Conservation (phyloP, 2,888 invertebrate genomes). For the Drosophila mercatorum region DNA sequence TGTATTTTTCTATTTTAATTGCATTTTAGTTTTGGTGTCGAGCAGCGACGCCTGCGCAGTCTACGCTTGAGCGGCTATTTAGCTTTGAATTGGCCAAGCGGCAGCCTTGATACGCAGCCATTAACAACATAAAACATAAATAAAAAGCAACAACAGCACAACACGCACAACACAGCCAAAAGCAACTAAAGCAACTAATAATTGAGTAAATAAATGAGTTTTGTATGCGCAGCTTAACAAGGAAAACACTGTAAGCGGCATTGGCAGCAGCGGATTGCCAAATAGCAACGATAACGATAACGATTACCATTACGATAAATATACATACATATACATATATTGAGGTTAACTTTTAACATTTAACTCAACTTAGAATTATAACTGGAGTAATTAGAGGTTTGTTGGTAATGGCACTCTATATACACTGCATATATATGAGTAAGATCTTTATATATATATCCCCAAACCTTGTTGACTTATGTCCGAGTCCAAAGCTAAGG, state of each 20-base stretch:
- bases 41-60: constrained; percentile 59
- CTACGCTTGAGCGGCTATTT: constrained; percentile 56
- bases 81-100: constrained; percentile 51
- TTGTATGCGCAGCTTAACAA: constrained; percentile 29
- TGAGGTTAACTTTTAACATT: constrained; percentile 2
- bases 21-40: constrained; percentile 63
- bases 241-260: constrained; percentile 29
- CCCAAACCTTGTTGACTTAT: background rate
- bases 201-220: constrained; percentile 31
- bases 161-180: constrained; percentile 15
- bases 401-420: background rate
- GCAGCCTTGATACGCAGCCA: constrained; percentile 62
- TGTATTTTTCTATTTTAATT: constrained; percentile 43
- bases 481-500: background rate
- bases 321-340: background rate
- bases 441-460: too few relatives aligned
- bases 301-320: constrained; percentile 21
- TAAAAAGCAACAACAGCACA: constrained; percentile 21
- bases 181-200: constrained; percentile 14
- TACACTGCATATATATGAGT: background rate
- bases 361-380: background rate
- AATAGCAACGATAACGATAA: constrained; percentile 21
- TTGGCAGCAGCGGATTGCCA: constrained; percentile 22
- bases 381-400: background rate
- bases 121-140: constrained; percentile 50